Evolutionary conservation across 2,888 invertebrate genomes (phyloP), one percentile per base, ranked within the genome.

Genomic region (Meiosimyza platycephala): DNA sequence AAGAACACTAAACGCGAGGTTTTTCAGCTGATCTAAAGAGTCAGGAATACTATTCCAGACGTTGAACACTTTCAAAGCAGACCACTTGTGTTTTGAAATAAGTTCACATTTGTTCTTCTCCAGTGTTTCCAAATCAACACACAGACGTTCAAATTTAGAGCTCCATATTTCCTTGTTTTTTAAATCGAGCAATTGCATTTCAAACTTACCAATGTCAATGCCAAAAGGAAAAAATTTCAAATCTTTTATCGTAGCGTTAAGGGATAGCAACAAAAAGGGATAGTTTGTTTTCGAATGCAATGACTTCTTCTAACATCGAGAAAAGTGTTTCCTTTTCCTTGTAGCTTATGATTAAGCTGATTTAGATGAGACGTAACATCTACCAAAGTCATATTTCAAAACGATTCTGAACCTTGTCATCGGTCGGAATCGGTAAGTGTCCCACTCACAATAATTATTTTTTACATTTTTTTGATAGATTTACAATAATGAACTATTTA

Each of bases 131-230:
- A 55, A 54, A 15, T 72, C 72, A 66, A 55, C 72, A 72, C 54
- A 72, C 54, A 72, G 72, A 72, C 66, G 65, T 71, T 66, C 67
- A 33, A 71, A 71, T 72, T 72, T 72, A 13, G 66, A 72, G 66
- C 66, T 12, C 66, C 72, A 72, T 57, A 66, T 55, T 18, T 72
- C 22, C 66, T 72, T 72, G 72, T 52, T 72, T 72, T 72, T 67
- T 66, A 72, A 66, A 72, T 72, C 55, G 65, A 72, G 55, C 57
- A 55, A 55, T 55, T 55, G 55, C n/a, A 55, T 55, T 55, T 55
- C 16, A 55, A 55, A 55, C 12, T 18, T 55, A 55, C 55, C 22
- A 55, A 55, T 55, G 55, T 11, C 48, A 71, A 71, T 71, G 9
- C 15, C 52, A 65, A 71, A 71, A 7, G 71, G 16, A 71, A 50